These are phyloP conservation scores for Myotis pilosus DNA, from an alignment of 2,797 vertebrate genomes.

Conservation along the genomic window DNA sequence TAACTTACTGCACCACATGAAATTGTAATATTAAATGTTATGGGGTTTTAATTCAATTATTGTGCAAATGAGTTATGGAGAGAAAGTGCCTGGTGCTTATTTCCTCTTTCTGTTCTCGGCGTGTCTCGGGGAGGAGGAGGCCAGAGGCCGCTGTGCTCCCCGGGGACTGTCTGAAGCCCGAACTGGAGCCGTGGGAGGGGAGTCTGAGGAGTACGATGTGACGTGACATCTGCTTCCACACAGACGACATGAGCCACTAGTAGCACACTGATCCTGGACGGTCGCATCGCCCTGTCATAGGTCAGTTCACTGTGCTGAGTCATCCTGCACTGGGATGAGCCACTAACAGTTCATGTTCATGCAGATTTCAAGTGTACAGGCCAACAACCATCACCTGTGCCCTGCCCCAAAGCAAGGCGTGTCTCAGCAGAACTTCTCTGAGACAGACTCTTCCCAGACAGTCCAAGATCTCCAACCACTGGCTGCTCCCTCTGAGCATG, in stretches of 20 bases:
- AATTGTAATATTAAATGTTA: constrained; percentile 59
- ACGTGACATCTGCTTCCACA: background rate
- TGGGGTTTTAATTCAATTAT: constrained; percentile 45
- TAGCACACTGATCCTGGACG: fast-evolving
- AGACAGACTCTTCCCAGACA: background rate
- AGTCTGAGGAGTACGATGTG: fast-evolving
- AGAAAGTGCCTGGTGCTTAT: background rate
- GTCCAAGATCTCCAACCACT: background rate
- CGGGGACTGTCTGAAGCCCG: fast-evolving
- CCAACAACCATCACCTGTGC: too few relatives aligned
- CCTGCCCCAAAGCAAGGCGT: fast-evolving
- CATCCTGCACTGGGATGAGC: too few relatives aligned
- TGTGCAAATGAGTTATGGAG: constrained; percentile 37
- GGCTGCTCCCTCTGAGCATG: too few relatives aligned
- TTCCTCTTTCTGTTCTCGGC: background rate
- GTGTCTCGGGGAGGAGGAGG: background rate
- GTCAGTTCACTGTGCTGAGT: too few relatives aligned
- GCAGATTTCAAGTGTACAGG: too few relatives aligned
- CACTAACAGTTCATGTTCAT: too few relatives aligned
- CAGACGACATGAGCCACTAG: fast-evolving
- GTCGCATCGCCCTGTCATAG: too few relatives aligned
- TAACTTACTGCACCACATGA: background rate
- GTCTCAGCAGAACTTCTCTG: background rate
- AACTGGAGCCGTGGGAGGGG: fast-evolving
- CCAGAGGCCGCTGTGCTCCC: background rate